These are phyloP conservation scores for Ispidina lecontei DNA, from an alignment of 2,797 vertebrate genomes.

Conservation along the genomic window DNA sequence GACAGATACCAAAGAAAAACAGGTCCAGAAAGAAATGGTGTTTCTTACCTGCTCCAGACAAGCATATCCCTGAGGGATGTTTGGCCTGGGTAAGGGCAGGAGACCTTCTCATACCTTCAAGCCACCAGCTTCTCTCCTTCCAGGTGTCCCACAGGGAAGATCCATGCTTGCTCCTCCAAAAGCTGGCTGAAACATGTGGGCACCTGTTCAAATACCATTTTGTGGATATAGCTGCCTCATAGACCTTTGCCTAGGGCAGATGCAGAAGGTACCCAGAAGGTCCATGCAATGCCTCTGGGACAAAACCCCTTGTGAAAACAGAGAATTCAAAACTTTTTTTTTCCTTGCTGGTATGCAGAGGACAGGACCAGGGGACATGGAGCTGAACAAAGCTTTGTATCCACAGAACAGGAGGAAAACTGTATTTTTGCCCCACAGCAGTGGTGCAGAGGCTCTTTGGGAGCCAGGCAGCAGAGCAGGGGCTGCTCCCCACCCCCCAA, in stretches of 20 bases:
- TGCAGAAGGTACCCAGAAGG: background rate
- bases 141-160: background rate
- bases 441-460: background rate
- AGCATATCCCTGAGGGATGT: background rate
- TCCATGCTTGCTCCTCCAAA: background rate
- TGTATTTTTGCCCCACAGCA: accelerated
- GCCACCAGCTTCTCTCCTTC: background rate
- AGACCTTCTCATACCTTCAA: accelerated
- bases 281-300: background rate
- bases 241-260: background rate
- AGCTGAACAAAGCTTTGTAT: background rate
- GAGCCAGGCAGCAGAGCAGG: background rate
- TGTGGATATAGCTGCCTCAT: background rate
- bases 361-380: background rate
- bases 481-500: background rate
- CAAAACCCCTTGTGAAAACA: background rate
- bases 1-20: background rate
- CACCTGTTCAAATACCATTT: background rate
- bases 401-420: background rate
- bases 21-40: background rate
- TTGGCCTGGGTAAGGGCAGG: background rate
- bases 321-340: background rate
- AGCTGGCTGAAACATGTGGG: background rate
- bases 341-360: background rate
- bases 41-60: background rate